Conservation (phyloP, 2,113 vertebrate species). For the Castor canadensis region DNA sequence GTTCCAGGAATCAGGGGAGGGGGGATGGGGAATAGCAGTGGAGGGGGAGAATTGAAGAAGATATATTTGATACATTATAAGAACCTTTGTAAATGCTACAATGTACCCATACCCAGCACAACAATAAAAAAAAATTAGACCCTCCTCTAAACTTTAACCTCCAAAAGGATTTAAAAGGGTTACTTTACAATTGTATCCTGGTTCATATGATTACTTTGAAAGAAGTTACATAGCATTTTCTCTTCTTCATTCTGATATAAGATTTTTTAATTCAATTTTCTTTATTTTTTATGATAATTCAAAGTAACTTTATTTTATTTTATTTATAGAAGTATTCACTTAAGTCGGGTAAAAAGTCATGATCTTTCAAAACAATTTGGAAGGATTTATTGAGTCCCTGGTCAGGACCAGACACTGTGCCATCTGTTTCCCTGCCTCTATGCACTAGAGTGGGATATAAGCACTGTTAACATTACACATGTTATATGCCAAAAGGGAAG, state of each 20-base stretch:
- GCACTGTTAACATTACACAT: neutral
- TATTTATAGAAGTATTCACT: neutral
- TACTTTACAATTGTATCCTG: neutral
- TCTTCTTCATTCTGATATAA: constrained; percentile 3
- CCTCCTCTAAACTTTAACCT: neutral
- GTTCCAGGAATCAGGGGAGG: no score
- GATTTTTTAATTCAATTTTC: constrained; percentile 1
- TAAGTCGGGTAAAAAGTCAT: neutral
- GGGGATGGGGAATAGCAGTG: no score
- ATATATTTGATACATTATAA: no score
- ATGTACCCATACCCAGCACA: no score
- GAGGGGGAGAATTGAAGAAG: no score
- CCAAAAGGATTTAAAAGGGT: neutral
- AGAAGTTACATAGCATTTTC: constrained; percentile 20
- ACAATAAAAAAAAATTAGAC: no score
- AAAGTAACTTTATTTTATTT: no score
- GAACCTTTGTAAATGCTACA: no score
- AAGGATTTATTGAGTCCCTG: constrained; percentile 2
- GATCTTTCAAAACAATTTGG: neutral
- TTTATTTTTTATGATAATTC: no score
- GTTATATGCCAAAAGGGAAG: neutral
- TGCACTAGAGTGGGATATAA: neutral
- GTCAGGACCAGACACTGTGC: neutral
- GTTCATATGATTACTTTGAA: neutral
- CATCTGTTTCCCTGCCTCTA: neutral